Evolutionary conservation across 2,797 vertebrate species (phyloP).

Genomic region (Gephyroberyx darwinii): DNA sequence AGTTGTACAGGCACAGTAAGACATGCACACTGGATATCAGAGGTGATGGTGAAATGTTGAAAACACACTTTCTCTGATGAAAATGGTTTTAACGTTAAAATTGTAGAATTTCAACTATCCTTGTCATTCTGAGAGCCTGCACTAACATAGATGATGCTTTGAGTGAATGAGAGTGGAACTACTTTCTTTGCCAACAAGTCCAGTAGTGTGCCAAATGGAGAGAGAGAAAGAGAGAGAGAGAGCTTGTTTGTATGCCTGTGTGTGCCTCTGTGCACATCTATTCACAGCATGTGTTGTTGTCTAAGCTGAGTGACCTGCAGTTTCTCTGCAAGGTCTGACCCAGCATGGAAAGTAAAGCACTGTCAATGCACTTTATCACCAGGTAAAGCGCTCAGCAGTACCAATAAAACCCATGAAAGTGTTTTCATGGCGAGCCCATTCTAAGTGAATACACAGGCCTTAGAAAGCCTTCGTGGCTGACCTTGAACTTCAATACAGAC

Average conservation of each 20-base stretch:
- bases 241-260: neutral
- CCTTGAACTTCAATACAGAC: conserved; percentile 37
- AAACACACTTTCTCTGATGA: neutral
- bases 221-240: too few species aligned
- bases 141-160: neutral
- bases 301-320: neutral
- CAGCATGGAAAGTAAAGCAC: neutral
- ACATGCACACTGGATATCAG: too few species aligned
- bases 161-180: neutral
- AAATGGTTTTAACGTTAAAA: neutral
- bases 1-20: neutral
- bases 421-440: neutral
- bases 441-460: conserved; percentile 10
- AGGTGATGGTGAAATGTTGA: neutral
- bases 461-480: neutral
- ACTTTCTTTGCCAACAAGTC: neutral
- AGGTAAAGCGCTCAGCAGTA: conserved; percentile 17
- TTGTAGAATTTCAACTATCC: neutral
- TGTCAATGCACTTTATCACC: conserved; percentile 3
- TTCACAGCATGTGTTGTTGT: neutral
- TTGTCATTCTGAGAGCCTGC: neutral
- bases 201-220: too few species aligned
- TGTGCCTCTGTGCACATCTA: neutral
- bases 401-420: neutral
- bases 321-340: neutral